Conservation (phyloP, 2,888 invertebrate species). For the Byasa hedistus region DNA sequence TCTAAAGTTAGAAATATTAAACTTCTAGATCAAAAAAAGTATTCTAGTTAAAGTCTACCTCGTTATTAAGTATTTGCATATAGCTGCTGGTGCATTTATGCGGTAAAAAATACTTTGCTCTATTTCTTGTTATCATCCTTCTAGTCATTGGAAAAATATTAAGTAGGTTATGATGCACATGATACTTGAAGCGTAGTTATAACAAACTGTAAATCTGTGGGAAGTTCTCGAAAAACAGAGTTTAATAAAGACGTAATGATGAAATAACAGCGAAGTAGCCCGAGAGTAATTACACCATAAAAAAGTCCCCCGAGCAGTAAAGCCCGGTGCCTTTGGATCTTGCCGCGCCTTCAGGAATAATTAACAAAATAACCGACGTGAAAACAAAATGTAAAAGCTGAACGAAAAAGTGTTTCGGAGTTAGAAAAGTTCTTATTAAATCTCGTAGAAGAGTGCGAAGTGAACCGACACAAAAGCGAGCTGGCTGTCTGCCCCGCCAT, state of each 20-base stretch:
- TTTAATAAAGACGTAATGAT: background rate
- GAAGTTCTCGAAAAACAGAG: background rate
- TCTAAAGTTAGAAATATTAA: too few relatives aligned
- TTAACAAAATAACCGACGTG: constrained; percentile 15
- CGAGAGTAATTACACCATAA: background rate
- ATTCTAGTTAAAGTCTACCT: too few relatives aligned
- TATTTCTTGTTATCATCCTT: too few relatives aligned
- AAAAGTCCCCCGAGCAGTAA: background rate
- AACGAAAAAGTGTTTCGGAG: constrained; percentile 5
- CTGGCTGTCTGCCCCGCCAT: background rate
- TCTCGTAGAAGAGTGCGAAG: constrained; percentile 6
- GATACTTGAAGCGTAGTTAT: too few relatives aligned
- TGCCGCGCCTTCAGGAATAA: background rate
- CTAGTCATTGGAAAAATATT: too few relatives aligned
- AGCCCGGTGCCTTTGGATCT: background rate
- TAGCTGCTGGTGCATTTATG: too few relatives aligned
- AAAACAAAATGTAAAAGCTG: constrained; percentile 7
- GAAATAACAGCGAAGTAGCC: background rate
- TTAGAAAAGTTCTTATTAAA: background rate
- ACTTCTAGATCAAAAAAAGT: too few relatives aligned
- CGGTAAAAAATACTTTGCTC: too few relatives aligned
- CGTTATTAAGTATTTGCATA: too few relatives aligned
- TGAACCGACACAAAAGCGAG: constrained; percentile 14
- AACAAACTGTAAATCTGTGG: too few relatives aligned
- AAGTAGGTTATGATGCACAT: too few relatives aligned